phyloP scores from a whole-genome alignment of 2,888 invertebrate species.

The Bhutanitis thaidina region DNA sequence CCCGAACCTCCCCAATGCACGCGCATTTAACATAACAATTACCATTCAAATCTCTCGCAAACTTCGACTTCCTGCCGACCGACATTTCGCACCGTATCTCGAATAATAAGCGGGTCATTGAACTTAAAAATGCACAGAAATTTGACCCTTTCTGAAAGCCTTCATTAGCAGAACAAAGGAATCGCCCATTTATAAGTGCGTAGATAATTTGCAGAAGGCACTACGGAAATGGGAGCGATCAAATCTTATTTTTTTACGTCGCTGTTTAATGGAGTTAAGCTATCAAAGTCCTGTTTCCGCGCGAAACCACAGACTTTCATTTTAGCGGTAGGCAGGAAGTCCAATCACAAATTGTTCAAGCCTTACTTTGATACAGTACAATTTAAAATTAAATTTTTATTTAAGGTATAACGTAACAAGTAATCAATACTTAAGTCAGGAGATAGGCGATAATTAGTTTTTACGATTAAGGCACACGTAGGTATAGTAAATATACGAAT shows the following conservation, averaged over 20 bases:
- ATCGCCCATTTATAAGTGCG: background rate
- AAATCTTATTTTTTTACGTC: background rate
- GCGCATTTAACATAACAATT: constrained; percentile 17
- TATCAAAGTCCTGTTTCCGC: background rate
- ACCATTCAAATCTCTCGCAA: constrained; percentile 19
- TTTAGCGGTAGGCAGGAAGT: constrained; percentile 15
- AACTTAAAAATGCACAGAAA: constrained; percentile 4
- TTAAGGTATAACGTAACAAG: no score
- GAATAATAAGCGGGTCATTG: constrained; percentile 16
- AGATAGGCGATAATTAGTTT: no score
- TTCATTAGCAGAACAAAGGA: background rate
- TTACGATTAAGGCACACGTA: no score
- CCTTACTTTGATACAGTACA: background rate
- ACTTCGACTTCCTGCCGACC: constrained; percentile 17
- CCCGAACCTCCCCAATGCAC: constrained; percentile 9
- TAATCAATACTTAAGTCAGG: no score
- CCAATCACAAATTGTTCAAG: constrained; percentile 3
- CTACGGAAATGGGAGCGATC: background rate
- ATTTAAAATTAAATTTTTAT: background rate
- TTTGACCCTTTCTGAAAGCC: constrained; percentile 6
- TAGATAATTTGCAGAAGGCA: background rate
- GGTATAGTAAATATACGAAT: no score
- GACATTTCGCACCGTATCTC: background rate
- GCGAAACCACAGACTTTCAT: constrained; percentile 13
- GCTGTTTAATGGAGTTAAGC: background rate